A percentile compares a stretch with the other conserved stretches of the same genome.
Conservation (phyloP, 2,797 vertebrate genomes). For the Microtus agrestis region DNA sequence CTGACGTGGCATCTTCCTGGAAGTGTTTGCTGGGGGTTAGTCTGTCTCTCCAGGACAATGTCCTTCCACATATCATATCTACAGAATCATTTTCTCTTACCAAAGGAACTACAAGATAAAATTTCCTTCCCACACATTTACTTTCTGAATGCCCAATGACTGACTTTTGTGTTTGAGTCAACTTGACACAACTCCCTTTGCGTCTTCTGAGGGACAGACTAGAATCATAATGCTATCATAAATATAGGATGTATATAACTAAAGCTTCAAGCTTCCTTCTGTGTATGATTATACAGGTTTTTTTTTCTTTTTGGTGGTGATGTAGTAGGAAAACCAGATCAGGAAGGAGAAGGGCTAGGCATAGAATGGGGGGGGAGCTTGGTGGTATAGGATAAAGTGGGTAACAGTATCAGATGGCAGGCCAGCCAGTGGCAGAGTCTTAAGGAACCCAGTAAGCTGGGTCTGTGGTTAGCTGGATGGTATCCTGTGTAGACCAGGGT, state of each 20-base stretch:
- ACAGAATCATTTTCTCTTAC: not conserved
- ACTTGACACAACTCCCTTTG: not conserved
- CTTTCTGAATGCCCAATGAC: not conserved
- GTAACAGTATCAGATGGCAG: not conserved
- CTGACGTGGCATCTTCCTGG: too few species aligned
- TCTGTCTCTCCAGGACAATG: not conserved
- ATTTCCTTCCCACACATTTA: not conserved
- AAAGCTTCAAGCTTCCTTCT: not conserved
- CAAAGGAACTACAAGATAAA: not conserved
- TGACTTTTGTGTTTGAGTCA: not conserved
- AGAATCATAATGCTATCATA: not conserved
- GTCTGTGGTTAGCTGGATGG: not conserved
- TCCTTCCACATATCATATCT: not conserved
- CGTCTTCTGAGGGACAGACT: not conserved
- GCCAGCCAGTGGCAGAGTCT: not conserved
- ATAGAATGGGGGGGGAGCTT: too few species aligned
- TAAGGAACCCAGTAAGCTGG: not conserved
- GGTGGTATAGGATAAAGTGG: not conserved
- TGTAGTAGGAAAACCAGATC: not conserved
- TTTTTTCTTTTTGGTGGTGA: not conserved
- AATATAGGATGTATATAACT: not conserved
- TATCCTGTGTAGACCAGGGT: not conserved
- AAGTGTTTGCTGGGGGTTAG: not conserved
- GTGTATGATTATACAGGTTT: not conserved
- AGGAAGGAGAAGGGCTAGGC: not conserved